A percentile compares a stretch with the other conserved stretches of the same genome.
These are phyloP conservation scores for Nibea coibor DNA, from an alignment of 2,113 vertebrate species.

Conservation along the genomic window DNA sequence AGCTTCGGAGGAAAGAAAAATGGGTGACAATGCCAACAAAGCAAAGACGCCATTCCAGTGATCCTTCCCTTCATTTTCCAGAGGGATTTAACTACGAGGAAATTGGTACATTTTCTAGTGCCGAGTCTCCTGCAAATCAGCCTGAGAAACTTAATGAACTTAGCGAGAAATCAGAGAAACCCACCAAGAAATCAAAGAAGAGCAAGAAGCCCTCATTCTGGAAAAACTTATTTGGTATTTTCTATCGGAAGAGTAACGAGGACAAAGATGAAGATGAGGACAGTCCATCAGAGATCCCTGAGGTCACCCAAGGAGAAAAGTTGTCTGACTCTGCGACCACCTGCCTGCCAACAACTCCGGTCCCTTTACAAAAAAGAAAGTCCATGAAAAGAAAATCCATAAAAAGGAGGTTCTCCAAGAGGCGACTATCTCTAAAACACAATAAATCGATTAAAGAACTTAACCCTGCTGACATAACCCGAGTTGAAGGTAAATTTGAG, in stretches of 20 bases:
- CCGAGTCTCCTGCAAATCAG: accelerated
- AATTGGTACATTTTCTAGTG: accelerated
- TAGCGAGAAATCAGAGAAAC: conserved; percentile 26
- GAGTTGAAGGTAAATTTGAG: conserved; percentile 66
- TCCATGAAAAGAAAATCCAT: conserved; percentile 54
- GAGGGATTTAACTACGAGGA: not conserved
- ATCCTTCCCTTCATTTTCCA: conserved; percentile 57
- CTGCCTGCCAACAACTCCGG: conserved; percentile 39
- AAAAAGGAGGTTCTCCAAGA: conserved; percentile 74
- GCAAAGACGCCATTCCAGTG: conserved; percentile 74
- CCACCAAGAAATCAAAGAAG: conserved; percentile 64
- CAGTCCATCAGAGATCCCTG: not conserved
- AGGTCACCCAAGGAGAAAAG: not conserved
- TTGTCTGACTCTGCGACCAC: not conserved
- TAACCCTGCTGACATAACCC: conserved; percentile 45
- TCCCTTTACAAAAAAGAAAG: conserved; percentile 33
- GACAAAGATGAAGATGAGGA: conserved; percentile 83
- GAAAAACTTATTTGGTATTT: conserved; percentile 82
- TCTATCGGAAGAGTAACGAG: conserved; percentile 80
- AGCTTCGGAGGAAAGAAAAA: conserved; percentile 10
- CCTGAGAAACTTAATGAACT: not conserved
- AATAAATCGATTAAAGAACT: conserved; percentile 26
- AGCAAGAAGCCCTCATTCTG: conserved; percentile 79
- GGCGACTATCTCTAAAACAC: conserved; percentile 63
- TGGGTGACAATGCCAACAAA: conserved; percentile 66